These are phyloP conservation scores for Vanessa tameamea DNA, from an alignment of 1,140 invertebrate species.

Conservation along the genomic window DNA sequence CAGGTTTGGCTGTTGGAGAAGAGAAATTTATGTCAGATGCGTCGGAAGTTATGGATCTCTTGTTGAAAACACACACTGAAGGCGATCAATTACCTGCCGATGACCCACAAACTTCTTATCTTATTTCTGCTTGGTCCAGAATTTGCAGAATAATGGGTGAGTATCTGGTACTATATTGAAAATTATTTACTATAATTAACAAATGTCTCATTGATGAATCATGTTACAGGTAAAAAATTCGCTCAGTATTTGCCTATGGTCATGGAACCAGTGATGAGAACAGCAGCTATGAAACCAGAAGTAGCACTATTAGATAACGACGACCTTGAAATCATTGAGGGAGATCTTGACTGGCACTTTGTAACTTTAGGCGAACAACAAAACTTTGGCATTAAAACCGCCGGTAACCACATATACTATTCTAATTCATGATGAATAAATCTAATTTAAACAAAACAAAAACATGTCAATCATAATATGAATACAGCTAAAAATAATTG, in stretches of 20 bases:
- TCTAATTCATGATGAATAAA: neutral
- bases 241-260: conserved; percentile 98
- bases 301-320: conserved; percentile 97
- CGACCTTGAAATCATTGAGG: conserved; percentile 92
- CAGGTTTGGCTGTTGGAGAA: conserved; percentile 93
- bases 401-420: conserved; percentile 76
- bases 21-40: conserved; percentile 98
- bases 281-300: conserved; percentile 98
- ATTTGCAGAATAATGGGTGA: conserved; percentile 98
- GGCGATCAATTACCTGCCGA: conserved; percentile 92
- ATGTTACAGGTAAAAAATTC: conserved; percentile 89
- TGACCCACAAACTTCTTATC: conserved; percentile 98
- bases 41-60: conserved; percentile 97
- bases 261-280: conserved; percentile 97
- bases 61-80: conserved; percentile 94
- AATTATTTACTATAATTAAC: too few relatives aligned
- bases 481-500: too few relatives aligned
- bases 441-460: neutral
- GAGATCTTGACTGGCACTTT: conserved; percentile 98
- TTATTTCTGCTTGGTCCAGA: conserved; percentile 99
- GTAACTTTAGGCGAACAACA: conserved; percentile 98
- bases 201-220: too few relatives aligned
- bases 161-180: neutral
- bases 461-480: neutral
- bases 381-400: conserved; percentile 95